phyloP scores from a whole-genome alignment of 2,888 invertebrate genomes.

The Erpobdella octoculata region DNA sequence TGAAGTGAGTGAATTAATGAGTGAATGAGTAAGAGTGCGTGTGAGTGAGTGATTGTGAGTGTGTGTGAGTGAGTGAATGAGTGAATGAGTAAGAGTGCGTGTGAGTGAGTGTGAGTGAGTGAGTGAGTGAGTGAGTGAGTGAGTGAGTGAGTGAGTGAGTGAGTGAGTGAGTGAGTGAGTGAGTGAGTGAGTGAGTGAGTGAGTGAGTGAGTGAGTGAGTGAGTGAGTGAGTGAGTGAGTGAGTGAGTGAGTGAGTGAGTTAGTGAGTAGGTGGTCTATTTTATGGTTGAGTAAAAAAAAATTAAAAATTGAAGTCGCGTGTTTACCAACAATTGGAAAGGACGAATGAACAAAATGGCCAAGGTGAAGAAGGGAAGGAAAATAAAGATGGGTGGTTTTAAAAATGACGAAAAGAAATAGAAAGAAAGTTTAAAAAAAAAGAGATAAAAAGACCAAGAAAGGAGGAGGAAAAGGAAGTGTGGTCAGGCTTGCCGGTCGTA shows the following conservation, averaged over 20 bases:
- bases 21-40: neutral
- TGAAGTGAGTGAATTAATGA: neutral
- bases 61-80: neutral
- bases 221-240: neutral
- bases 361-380: neutral
- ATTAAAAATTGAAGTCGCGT: too few relatives aligned
- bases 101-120: neutral
- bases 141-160: neutral
- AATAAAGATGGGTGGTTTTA: neutral
- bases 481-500: too few relatives aligned
- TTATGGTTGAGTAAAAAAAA: neutral
- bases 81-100: neutral
- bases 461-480: too few relatives aligned
- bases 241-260: neutral
- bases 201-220: neutral
- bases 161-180: neutral
- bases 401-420: too few relatives aligned
- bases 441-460: too few relatives aligned
- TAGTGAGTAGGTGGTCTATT: neutral
- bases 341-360: too few relatives aligned
- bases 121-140: neutral
- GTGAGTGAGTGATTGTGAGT: neutral
- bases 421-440: too few relatives aligned
- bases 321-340: too few relatives aligned
- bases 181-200: neutral